Percentiles rank a stretch among this genome's conserved stretches.
These are phyloP conservation scores for Calliphora vicina DNA, from an alignment of 1,140 invertebrate species.

Conservation along the genomic window DNA sequence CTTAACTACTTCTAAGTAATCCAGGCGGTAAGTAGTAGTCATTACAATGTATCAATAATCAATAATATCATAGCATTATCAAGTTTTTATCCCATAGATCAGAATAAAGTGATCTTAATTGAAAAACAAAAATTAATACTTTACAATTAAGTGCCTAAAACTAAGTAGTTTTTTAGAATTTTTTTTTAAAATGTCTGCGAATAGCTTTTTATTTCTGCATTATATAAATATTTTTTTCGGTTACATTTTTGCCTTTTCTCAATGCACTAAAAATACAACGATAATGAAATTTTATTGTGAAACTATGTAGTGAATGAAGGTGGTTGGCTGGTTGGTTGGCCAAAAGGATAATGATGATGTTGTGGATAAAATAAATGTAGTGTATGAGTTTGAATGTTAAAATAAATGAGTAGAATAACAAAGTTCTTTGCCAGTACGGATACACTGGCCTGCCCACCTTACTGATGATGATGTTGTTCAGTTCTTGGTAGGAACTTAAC, in stretches of 20 bases:
- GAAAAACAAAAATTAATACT: too few species aligned
- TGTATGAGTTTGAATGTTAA: background rate
- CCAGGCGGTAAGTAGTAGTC: too few species aligned
- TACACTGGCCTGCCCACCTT: too few species aligned
- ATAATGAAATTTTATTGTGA: conserved; percentile 1
- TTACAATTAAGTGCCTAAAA: too few species aligned
- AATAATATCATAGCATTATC: too few species aligned
- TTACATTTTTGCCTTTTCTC: background rate
- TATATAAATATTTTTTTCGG: background rate
- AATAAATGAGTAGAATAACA: background rate
- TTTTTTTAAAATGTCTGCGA: too few species aligned
- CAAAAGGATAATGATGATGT: background rate
- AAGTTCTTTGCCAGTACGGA: too few species aligned
- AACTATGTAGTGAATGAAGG: background rate
- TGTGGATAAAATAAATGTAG: background rate
- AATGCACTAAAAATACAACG: background rate
- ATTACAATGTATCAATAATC: too few species aligned
- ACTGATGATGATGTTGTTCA: background rate
- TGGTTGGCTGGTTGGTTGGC: background rate
- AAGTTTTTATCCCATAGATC: too few species aligned
- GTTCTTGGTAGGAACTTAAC: background rate
- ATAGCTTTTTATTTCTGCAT: background rate
- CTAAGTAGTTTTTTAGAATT: too few species aligned
- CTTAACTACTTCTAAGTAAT: too few species aligned
- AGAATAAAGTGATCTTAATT: too few species aligned